Base-by-base conservation (phyloP, 2,113 vertebrate species). In the Charadrius vociferus region DNA sequence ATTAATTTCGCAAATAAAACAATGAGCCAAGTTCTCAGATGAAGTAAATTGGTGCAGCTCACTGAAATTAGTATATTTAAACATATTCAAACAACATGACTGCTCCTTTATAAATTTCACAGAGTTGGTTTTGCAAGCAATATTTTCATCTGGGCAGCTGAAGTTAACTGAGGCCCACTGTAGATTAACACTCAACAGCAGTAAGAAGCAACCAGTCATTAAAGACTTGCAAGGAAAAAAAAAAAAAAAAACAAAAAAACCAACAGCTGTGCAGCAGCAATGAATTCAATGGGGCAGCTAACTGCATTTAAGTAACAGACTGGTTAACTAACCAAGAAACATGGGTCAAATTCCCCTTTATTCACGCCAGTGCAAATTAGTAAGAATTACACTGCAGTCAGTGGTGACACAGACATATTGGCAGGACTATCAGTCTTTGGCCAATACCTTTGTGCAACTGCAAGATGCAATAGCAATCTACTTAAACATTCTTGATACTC, bases 311-410 rank as follows among this genome's bases (percentile, higher is more conserved):
- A 72, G 53, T 52, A 85, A 39, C 26, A 70, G 29, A 63, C 41
- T 50, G 17, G 23, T 82, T 65, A 84, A 86, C 37, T 62, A 67
- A 34, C 43, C 52, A n/a, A 53, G 41, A 87, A 85, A 37, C 1
- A 0, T 0, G 0, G 34, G 17, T 37, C 22, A 53, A 75, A 37
- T 11, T 78, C 20, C 43, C 43, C 37, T 37, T 49, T 47, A 30
- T 13, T 61, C 6, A 47, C 5, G 24, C 16, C 39, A 62, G 24
- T 14, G 21, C 49, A 80, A 37, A 75, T 34, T 3, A 81, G 34
- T 1, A 72, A 81, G 53, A 37, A 53, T 70, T 83, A 12, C 72
- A 36, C 29, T 32, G 68, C 61, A 71, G n/a, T 23, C 34, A 52
- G 22, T 12, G 14, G 27, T 32, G 49, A 75, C 72, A 65, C 45